phyloP scores from a whole-genome alignment of 2,113 vertebrate genomes.

The Poeciliopsis prolifica region DNA sequence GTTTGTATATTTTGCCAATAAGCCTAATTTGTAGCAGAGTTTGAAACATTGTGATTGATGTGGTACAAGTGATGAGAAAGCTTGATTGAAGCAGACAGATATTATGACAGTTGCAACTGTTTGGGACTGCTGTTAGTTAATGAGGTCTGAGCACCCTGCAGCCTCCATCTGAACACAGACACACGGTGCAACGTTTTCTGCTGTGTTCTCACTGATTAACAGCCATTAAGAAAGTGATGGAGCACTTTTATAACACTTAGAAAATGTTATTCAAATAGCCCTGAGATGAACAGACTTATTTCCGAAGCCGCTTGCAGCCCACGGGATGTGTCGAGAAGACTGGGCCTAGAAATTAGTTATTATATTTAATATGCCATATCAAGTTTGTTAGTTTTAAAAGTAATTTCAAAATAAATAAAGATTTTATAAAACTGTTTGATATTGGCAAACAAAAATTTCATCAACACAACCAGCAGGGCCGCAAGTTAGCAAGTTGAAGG shows the following conservation, averaged over 20 bases:
- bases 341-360: not conserved
- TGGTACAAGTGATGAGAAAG: too few species aligned
- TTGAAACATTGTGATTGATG: too few species aligned
- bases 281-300: not conserved
- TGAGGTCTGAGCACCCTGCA: too few species aligned
- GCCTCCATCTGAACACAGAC: too few species aligned
- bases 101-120: not conserved
- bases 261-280: not conserved
- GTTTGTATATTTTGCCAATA: not conserved
- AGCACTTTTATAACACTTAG: not conserved
- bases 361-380: not conserved
- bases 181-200: too few species aligned
- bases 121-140: not conserved
- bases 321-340: not conserved
- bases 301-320: not conserved
- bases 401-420: too few species aligned
- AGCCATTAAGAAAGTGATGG: too few species aligned
- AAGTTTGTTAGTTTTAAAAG: not conserved
- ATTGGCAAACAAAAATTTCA: too few species aligned
- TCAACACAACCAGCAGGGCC: not conserved
- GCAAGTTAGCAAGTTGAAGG: not conserved
- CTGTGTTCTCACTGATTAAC: too few species aligned
- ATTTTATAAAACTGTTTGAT: too few species aligned
- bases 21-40: too few species aligned
- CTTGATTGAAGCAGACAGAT: too few species aligned